Evolutionary conservation across 2,888 invertebrate genomes (phyloP).

Genomic region (Trachelus stipa): DNA sequence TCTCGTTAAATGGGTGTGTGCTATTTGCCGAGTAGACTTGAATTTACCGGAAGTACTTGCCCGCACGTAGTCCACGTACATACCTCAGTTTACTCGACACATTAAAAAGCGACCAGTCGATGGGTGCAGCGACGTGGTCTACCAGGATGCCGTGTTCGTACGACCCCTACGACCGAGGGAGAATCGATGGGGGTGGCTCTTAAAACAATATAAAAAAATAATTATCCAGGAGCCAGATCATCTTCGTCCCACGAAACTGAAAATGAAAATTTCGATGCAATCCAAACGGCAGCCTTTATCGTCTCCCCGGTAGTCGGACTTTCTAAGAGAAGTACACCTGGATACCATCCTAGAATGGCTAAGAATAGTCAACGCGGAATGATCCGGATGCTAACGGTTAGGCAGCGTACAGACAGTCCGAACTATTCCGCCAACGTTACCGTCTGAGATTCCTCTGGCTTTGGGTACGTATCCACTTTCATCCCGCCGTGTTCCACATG

Average conservation of each 20-base stretch:
- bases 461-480: not conserved
- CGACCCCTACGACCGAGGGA: not conserved
- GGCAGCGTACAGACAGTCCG: not conserved
- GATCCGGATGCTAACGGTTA: slow-evolving; percentile 18
- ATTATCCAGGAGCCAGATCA: too few relatives aligned
- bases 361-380: slow-evolving; percentile 32
- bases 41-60: not conserved
- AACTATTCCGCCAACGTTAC: not conserved
- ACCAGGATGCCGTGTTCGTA: not conserved
- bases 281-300: not conserved
- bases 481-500: not conserved
- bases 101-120: not conserved
- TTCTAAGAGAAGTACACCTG: not conserved
- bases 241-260: too few relatives aligned
- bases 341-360: slow-evolving; percentile 9
- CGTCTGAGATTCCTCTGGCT: not conserved
- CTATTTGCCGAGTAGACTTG: not conserved
- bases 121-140: not conserved
- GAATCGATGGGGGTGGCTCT: not conserved
- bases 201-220: too few relatives aligned
- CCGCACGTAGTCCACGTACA: not conserved
- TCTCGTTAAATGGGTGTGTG: not conserved
- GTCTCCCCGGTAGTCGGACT: not conserved
- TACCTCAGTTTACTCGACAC: not conserved
- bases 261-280: not conserved